These are phyloP conservation scores for Hymenochirus boettgeri DNA, from an alignment of 2,113 vertebrate species.

Conservation along the genomic window DNA sequence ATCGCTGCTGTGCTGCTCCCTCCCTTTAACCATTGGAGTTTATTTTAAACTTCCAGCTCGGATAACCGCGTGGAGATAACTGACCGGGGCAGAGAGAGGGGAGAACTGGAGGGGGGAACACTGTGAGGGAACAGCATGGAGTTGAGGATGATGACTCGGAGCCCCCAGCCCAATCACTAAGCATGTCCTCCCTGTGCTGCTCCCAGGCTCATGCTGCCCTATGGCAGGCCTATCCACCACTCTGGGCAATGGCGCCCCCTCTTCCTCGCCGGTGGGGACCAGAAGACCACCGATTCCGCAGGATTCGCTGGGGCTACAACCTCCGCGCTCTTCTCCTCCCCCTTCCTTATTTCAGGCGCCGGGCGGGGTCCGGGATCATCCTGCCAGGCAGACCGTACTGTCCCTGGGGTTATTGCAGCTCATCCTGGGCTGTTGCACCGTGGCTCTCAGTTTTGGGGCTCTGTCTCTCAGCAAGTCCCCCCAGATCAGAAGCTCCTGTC, in stretches of 20 bases:
- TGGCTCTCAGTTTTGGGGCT: constrained; percentile 75
- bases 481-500: constrained; percentile 67
- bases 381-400: constrained; percentile 64
- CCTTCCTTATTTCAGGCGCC: constrained; percentile 33
- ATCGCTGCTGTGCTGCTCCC: constrained; percentile 4
- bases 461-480: constrained; percentile 67
- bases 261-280: constrained; percentile 45
- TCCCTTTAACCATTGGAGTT: constrained; percentile 37
- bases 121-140: neutral
- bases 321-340: constrained; percentile 32
- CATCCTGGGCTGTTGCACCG: constrained; percentile 74
- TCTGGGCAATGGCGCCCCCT: constrained; percentile 46
- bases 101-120: neutral
- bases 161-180: constrained; percentile 4
- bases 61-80: constrained; percentile 27
- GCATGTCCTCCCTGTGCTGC: constrained; percentile 71
- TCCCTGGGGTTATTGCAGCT: constrained; percentile 76
- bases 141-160: too few species aligned
- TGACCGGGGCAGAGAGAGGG: constrained; percentile 24
- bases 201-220: constrained; percentile 73
- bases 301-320: constrained; percentile 50
- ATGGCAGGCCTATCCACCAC: constrained; percentile 54
- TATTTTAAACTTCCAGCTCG: constrained; percentile 49
- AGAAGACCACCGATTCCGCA: constrained; percentile 44
- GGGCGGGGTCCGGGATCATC: constrained; percentile 41